Percentiles rank a stretch among this genome's conserved stretches.
Conservation (phyloP, 2,797 vertebrate species). For the Linurgus olivaceus region DNA sequence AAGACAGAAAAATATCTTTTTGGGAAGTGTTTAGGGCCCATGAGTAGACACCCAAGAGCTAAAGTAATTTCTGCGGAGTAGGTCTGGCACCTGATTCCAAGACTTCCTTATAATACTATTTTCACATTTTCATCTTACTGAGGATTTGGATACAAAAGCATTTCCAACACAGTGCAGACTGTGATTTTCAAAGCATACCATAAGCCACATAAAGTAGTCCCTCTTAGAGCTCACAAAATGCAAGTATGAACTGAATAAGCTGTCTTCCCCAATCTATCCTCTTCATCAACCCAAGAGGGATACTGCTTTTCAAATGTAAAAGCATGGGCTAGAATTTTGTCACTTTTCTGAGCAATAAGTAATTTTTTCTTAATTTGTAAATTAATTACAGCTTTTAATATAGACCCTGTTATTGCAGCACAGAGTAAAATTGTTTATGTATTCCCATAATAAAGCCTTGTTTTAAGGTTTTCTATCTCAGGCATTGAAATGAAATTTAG, state of each 20-base stretch:
- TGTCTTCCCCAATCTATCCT: not conserved
- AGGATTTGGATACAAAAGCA: not conserved
- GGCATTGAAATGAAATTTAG: not conserved
- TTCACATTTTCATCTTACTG: not conserved
- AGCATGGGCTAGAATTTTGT: not conserved
- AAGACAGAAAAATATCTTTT: not conserved
- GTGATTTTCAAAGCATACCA: not conserved
- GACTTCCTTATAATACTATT: not conserved
- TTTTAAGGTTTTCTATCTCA: not conserved
- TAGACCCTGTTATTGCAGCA: not conserved
- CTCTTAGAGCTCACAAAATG: not conserved
- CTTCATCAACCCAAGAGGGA: not conserved
- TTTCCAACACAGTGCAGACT: not conserved
- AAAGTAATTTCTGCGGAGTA: not conserved
- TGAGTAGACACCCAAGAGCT: not conserved
- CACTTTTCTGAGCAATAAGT: not conserved
- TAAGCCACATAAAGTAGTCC: not conserved
- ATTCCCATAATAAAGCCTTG: not conserved
- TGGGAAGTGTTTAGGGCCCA: not conserved
- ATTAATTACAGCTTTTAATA: not conserved
- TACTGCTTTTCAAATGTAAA: not conserved
- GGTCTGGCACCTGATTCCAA: not conserved
- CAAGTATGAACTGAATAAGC: not conserved
- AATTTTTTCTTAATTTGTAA: not conserved
- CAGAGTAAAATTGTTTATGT: not conserved